A percentile compares a stretch with the other conserved stretches of the same genome.
Conservation (phyloP, 2,797 vertebrate genomes). For the Bradypodion pumilum region DNA sequence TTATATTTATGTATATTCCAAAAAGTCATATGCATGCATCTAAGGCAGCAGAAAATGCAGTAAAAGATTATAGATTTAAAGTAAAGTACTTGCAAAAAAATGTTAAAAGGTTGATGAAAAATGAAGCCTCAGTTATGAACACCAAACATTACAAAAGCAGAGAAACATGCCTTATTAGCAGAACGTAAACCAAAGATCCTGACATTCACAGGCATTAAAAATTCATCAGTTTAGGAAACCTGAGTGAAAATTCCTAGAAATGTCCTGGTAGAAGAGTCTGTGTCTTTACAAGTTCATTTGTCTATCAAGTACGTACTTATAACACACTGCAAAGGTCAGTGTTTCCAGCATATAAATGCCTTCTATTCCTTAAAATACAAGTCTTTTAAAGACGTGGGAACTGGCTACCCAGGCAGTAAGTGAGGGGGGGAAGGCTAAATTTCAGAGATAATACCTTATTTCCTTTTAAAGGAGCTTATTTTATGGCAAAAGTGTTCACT, state of each 20-base stretch:
- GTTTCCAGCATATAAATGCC: conserved; percentile 27
- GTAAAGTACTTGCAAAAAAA: conserved; percentile 67
- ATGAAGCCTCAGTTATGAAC: conserved; percentile 56
- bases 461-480: conserved; percentile 52
- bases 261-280: conserved; percentile 51
- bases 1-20: conserved; percentile 58
- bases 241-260: conserved; percentile 66
- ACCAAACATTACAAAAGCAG: conserved; percentile 59
- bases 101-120: conserved; percentile 64
- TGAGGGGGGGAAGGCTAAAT: conserved; percentile 49
- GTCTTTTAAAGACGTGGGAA: conserved; percentile 51
- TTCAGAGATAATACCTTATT: conserved; percentile 68
- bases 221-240: conserved; percentile 65
- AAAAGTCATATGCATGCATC: conserved; percentile 60
- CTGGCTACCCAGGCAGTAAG: conserved; percentile 64
- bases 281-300: conserved; percentile 45
- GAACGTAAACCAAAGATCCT: conserved; percentile 51
- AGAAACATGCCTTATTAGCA: conserved; percentile 62
- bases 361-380: conserved; percentile 41
- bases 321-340: conserved; percentile 34
- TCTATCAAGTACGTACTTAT: conserved; percentile 44
- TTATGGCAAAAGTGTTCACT: conserved; percentile 60
- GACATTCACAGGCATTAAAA: conserved; percentile 60
- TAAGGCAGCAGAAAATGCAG: conserved; percentile 63
- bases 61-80: conserved; percentile 60